Evolutionary conservation across 2,113 vertebrate species (phyloP), one percentile per base, ranked within the genome.

Genomic region (Osmerus mordax): DNA sequence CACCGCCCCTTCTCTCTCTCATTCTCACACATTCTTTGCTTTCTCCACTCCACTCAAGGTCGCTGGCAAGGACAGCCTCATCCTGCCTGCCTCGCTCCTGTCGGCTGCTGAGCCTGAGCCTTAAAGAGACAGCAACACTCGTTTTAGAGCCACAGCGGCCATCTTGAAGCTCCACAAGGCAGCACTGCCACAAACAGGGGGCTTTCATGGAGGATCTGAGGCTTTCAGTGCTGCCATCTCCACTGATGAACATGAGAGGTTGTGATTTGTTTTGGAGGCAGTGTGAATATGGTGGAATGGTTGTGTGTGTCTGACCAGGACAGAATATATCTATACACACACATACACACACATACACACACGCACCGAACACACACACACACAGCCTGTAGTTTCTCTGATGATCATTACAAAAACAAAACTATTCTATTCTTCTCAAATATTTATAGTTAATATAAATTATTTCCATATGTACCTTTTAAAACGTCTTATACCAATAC

Each of bases 111-210:
- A 14, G 61, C 56, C 53, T 67, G 19, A 64, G 65, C 55, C 78
- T 91, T 91, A 91, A 92, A 91, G 91, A 79, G 81, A 83, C 86
- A 85, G 83, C 36, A 23, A 18, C 4, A 1, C 54, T 9, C 23
- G 19, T 60, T 59, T 60, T 23, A 23, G 13, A 60, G 19, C 58
- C 19, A 60, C 14, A 8, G 74, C 58, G 63, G 69, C 76, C 70
- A 77, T 87, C 59, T 86, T 74, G 32, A 36, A 5, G 32, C 32
- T 36, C 7, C 32, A 36, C 32, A 36, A 36, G 82, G 36, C 15
- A 12, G 36, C 4, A 29, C 64, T 66, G 25, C 66, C 74, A 3
- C 6, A 25, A 69, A 54, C 18, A 54, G n/a, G 71, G 76, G 23
- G 67, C 67, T 68, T 59, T 70, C 63, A 61, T 70, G 71, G 60